Percentiles rank a stretch among this genome's conserved stretches.
Conservation (phyloP, 1,140 invertebrate species). For the Philotrypesis tridentata region DNA sequence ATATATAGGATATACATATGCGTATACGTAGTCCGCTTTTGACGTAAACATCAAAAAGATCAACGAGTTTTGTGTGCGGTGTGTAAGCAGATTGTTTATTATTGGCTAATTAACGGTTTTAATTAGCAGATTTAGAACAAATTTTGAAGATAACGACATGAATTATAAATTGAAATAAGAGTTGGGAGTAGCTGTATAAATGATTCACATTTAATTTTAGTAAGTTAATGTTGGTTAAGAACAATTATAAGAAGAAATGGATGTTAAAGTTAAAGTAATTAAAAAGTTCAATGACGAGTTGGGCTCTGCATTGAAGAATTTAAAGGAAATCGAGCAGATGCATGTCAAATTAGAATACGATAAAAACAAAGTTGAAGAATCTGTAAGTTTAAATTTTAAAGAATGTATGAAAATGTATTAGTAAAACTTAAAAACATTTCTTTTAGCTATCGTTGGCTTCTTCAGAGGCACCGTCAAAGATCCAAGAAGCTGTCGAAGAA, state of each 20-base stretch:
- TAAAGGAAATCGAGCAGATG: constrained; percentile 71
- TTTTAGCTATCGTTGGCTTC: constrained; percentile 77
- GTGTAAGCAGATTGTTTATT: too few species aligned
- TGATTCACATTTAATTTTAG: neutral
- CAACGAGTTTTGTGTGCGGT: too few species aligned
- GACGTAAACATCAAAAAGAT: too few species aligned
- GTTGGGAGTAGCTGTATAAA: neutral
- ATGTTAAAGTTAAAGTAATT: constrained; percentile 69
- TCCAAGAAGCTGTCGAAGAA: constrained; percentile 76
- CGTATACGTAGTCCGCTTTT: too few species aligned
- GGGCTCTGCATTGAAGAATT: constrained; percentile 73
- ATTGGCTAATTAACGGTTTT: too few species aligned
- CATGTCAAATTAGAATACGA: constrained; percentile 72
- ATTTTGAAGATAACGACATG: too few species aligned
- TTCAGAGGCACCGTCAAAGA: constrained; percentile 76
- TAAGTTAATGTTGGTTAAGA: neutral
- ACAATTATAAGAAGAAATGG: constrained; percentile 53
- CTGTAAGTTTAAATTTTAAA: constrained; percentile 66
- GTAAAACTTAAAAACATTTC: constrained; percentile 13
- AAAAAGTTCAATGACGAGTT: constrained; percentile 75
- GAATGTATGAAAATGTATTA: constrained; percentile 13
- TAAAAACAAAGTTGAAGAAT: constrained; percentile 73
- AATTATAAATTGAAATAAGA: too few species aligned
- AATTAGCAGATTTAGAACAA: too few species aligned
- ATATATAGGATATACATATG: too few species aligned